Percentiles rank a stretch among this genome's conserved stretches.
Evolutionary conservation across 1,140 invertebrate genomes (phyloP).

Genomic region (Drosophila teissieri): DNA sequence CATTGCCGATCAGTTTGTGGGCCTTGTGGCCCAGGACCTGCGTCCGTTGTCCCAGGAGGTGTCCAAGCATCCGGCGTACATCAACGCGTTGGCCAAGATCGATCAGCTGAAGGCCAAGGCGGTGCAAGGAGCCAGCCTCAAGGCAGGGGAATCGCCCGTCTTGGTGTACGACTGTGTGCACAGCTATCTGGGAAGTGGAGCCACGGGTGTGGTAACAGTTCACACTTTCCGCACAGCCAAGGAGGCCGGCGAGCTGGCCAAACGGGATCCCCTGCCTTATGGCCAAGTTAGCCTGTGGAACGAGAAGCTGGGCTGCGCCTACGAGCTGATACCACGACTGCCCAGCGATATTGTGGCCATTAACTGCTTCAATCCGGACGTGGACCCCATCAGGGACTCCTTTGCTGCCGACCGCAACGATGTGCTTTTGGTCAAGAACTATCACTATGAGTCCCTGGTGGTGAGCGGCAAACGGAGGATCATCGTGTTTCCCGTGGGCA

Average conservation of each 20-base stretch:
- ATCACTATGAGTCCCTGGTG: constrained; percentile 71
- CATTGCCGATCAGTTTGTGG: constrained; percentile 49
- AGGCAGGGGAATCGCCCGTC: constrained; percentile 43
- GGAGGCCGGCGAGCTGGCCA: constrained; percentile 59
- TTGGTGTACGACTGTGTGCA: constrained; percentile 68
- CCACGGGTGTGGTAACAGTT: constrained; percentile 58
- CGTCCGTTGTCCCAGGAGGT: constrained; percentile 27
- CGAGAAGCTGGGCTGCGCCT: constrained; percentile 70
- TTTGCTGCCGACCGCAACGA: constrained; percentile 32
- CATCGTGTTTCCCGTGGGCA: constrained; percentile 77
- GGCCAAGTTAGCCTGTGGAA: constrained; percentile 70
- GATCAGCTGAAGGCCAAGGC: constrained; percentile 59
- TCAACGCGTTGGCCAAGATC: constrained; percentile 41
- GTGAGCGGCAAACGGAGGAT: constrained; percentile 43
- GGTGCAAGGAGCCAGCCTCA: constrained; percentile 32
- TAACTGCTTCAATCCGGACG: constrained; percentile 65
- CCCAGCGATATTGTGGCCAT: constrained; percentile 35
- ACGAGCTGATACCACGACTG: constrained; percentile 63
- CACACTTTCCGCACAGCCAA: constrained; percentile 77
- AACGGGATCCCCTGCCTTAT: constrained; percentile 55
- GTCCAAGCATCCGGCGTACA: constrained; percentile 36
- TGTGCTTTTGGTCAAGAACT: constrained; percentile 55
- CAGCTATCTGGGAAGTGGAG: constrained; percentile 53
- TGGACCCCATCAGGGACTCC: constrained; percentile 31
- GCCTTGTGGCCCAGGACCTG: constrained; percentile 33